Conservation (phyloP, 2,113 vertebrate species). For the Vulpes ferrilata region DNA sequence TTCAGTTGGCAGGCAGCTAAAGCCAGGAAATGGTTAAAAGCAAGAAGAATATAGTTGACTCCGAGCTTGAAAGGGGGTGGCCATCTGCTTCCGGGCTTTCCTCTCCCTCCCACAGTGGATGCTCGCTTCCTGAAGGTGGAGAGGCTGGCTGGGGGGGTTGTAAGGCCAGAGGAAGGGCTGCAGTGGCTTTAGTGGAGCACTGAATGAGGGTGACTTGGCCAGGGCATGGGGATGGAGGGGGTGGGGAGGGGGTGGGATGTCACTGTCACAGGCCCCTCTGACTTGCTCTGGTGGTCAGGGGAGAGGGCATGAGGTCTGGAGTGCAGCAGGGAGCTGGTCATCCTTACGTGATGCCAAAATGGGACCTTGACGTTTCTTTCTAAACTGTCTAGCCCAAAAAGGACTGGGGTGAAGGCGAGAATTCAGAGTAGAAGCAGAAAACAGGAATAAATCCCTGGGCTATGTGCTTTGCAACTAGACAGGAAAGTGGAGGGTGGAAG, state of each 20-base stretch:
- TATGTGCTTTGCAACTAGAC: neutral
- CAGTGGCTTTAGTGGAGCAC: neutral
- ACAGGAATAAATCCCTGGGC: neutral
- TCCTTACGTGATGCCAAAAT: neutral
- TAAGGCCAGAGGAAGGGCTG: neutral
- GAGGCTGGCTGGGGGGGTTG: neutral
- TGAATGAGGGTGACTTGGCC: accelerated
- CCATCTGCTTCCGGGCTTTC: conserved; percentile 75
- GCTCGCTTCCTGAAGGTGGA: conserved; percentile 56
- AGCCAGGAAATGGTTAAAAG: conserved; percentile 60
- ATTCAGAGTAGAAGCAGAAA: neutral
- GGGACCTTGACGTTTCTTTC: neutral
- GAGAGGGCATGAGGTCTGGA: neutral
- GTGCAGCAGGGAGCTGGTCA: neutral
- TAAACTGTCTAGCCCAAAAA: neutral
- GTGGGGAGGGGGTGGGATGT: neutral
- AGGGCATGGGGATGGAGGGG: too few relatives aligned
- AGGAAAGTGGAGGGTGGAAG: too few relatives aligned
- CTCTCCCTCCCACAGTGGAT: neutral
- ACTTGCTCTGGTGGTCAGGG: neutral
- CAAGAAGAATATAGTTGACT: neutral
- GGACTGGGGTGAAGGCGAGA: neutral
- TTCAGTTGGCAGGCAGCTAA: neutral
- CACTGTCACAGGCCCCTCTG: neutral
- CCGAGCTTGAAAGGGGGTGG: neutral